Evolutionary conservation across 2,888 invertebrate species (phyloP).

Genomic region (Aporophyla nigra): DNA sequence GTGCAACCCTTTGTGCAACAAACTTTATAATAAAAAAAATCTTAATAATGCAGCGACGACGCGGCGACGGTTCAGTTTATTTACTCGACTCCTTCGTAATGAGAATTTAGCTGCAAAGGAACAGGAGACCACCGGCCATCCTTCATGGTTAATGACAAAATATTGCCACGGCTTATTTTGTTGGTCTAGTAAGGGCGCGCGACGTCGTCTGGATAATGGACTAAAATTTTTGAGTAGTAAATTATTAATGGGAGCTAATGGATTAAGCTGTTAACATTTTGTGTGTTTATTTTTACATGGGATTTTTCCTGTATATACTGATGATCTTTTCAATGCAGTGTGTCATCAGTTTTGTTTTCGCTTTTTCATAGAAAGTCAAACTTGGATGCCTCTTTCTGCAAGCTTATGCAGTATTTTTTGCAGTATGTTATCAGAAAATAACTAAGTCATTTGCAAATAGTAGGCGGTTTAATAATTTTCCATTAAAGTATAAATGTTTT

Average conservation of each 20-base stretch:
- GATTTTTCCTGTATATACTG: not conserved
- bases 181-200: constrained; percentile 27
- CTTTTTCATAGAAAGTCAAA: too few species aligned
- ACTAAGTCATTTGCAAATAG: too few species aligned
- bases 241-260: not conserved
- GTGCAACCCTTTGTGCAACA: constrained; percentile 3
- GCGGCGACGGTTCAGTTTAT: constrained; percentile 53
- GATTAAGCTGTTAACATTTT: not conserved
- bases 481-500: too few species aligned
- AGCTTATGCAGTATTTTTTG: too few species aligned
- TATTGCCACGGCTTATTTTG: constrained; percentile 70
- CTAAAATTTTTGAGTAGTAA: not conserved
- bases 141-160: constrained; percentile 73
- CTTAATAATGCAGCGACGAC: constrained; percentile 44
- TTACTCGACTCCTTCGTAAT: constrained; percentile 60
- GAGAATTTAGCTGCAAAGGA: constrained; percentile 63
- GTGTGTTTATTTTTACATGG: not conserved
- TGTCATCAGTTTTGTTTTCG: too few species aligned
- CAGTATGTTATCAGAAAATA: too few species aligned
- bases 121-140: constrained; percentile 56
- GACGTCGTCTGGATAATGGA: constrained; percentile 10
- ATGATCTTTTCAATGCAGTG: too few species aligned
- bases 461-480: too few species aligned
- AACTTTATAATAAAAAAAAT: constrained; percentile 52
- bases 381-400: too few species aligned